Evolutionary conservation across 2,888 invertebrate genomes (phyloP).

Genomic region (Andrena marginata): DNA sequence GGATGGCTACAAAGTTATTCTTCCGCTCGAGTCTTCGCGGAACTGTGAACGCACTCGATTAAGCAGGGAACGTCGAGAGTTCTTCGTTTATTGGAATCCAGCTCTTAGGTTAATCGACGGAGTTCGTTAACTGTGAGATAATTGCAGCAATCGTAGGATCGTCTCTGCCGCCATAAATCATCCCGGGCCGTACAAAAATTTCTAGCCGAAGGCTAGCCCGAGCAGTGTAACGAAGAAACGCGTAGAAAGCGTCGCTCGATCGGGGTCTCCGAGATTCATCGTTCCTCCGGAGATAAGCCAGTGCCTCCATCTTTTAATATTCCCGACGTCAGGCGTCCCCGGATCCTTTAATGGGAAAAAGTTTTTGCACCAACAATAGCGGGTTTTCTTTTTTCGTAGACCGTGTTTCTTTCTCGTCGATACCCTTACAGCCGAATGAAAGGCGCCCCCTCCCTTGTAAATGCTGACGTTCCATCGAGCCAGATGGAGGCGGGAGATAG

Average conservation of each 20-base stretch:
- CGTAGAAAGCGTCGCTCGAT: slow-evolving; percentile 14
- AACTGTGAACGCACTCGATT: slow-evolving; percentile 30
- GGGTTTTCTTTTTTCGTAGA: not conserved
- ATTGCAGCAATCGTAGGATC: not conserved
- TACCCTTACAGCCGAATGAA: not conserved
- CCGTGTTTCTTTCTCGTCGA: not conserved
- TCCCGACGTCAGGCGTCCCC: not conserved
- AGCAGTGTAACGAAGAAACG: slow-evolving; percentile 11
- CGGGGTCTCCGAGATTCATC: slow-evolving; percentile 23
- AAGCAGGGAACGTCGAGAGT: slow-evolving; percentile 22
- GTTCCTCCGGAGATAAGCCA: slow-evolving; percentile 4
- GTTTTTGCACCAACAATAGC: slow-evolving; percentile 15
- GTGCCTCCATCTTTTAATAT: slow-evolving; percentile 26
- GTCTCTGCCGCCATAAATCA: not conserved
- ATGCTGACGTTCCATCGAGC: slow-evolving; percentile 2
- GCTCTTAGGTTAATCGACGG: slow-evolving; percentile 10
- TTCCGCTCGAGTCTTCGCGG: not conserved
- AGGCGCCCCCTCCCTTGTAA: slow-evolving; percentile 16
- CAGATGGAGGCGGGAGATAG: not conserved
- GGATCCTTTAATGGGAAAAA: slow-evolving; percentile 30
- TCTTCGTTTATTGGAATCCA: slow-evolving; percentile 8
- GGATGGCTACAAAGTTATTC: not conserved
- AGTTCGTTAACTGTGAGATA: slow-evolving; percentile 17
- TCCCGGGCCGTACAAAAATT: too few relatives aligned
- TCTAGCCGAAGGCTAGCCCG: not conserved